These are phyloP conservation scores for Penaeus monodon DNA, from an alignment of 2,888 invertebrate genomes.

Conservation along the genomic window DNA sequence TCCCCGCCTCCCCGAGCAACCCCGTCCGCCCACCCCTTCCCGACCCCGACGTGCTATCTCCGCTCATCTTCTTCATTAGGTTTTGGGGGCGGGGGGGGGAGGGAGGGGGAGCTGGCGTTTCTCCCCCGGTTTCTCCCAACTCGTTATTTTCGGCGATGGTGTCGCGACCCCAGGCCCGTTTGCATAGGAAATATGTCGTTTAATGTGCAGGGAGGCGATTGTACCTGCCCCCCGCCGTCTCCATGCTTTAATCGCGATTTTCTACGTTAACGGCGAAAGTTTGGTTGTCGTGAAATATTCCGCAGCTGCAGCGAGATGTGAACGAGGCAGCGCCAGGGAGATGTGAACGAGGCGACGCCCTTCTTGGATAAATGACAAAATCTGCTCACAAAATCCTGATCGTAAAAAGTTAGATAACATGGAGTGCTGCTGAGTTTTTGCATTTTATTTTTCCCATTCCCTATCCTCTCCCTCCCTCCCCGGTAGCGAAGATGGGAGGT, in stretches of 20 bases:
- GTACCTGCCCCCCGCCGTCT: conserved; percentile 39
- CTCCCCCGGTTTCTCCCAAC: conserved; percentile 3
- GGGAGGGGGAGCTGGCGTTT: neutral
- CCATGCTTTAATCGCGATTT: conserved; percentile 50
- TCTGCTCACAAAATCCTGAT: conserved; percentile 17
- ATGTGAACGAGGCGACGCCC: conserved; percentile 4
- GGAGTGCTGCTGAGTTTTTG: neutral
- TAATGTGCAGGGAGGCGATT: conserved; percentile 46
- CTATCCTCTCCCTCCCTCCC: neutral
- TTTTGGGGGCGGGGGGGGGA: neutral
- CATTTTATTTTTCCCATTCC: conserved; percentile 1
- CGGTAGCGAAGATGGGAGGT: no score
- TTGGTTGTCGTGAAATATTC: conserved; percentile 35
- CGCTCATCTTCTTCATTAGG: conserved; percentile 32
- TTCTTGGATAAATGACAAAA: conserved; percentile 40
- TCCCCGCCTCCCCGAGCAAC: neutral
- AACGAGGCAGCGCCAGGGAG: conserved; percentile 4
- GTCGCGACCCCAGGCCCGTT: conserved; percentile 39
- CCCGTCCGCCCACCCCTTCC: neutral
- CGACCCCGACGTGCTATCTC: conserved; percentile 22
- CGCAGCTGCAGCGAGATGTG: conserved; percentile 2
- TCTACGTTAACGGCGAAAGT: conserved; percentile 52
- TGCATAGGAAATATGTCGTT: conserved; percentile 57
- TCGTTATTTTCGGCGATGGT: conserved; percentile 33
- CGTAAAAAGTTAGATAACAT: conserved; percentile 42